Percentiles rank a stretch among this genome's conserved stretches.
phyloP scores from a whole-genome alignment of 2,888 invertebrate species.

The Dolichomitus sp. region DNA sequence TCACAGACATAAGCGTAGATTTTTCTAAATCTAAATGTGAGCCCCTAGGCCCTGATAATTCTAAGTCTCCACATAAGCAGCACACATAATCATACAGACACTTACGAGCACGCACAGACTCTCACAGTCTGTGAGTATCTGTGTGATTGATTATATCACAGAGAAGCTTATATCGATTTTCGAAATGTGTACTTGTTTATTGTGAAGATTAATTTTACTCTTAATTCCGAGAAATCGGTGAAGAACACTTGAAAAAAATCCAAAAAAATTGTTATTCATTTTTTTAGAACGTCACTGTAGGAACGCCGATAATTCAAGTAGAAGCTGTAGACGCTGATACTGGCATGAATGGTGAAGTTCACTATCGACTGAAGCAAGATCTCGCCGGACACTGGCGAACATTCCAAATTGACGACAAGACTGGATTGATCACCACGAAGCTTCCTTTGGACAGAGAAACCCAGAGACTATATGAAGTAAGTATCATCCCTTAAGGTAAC shows the following conservation, averaged over 20 bases:
- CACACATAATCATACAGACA: no score
- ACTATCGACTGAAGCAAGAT: slow-evolving; percentile 94
- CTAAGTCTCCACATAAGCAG: no score
- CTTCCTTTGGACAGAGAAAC: slow-evolving; percentile 92
- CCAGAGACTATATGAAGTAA: slow-evolving; percentile 95
- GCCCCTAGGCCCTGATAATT: no score
- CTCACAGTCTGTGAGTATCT: no score
- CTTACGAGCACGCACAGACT: no score
- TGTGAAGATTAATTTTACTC: background rate
- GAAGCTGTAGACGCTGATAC: slow-evolving; percentile 95
- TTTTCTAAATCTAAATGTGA: no score
- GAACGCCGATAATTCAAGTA: slow-evolving; percentile 93
- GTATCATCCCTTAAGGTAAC: slow-evolving; percentile 54
- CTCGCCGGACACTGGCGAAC: slow-evolving; percentile 93
- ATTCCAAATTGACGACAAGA: slow-evolving; percentile 93
- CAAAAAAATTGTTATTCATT: slow-evolving; percentile 19
- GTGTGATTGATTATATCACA: no score
- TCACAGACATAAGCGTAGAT: no score
- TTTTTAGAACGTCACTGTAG: slow-evolving; percentile 93
- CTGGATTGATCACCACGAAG: slow-evolving; percentile 92
- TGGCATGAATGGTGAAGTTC: slow-evolving; percentile 96
- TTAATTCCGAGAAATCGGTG: no score
- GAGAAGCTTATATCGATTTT: no score
- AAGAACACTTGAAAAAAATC: background rate
- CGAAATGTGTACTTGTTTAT: background rate